Conservation (phyloP, 2,888 invertebrate genomes). For the Drosophila monieri region DNA sequence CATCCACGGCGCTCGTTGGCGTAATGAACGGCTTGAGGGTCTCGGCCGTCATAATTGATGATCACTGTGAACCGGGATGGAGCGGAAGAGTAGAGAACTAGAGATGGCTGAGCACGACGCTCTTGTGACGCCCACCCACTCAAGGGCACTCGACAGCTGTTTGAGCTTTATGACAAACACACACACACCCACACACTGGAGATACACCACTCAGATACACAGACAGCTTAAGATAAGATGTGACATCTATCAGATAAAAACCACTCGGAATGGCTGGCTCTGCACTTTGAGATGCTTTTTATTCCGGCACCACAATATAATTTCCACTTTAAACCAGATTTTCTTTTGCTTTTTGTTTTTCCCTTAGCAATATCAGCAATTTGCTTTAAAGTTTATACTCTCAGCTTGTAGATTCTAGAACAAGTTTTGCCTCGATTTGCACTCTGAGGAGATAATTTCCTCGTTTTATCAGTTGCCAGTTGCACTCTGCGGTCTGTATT, state of each 20-base stretch:
- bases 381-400: too few species aligned
- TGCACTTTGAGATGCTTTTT: constrained; percentile 20
- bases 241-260: constrained; percentile 30
- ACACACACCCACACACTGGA: constrained; percentile 8
- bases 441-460: constrained; percentile 27
- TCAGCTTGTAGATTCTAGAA: constrained; percentile 17
- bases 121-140: constrained; percentile 14
- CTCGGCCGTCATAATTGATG: constrained; percentile 82
- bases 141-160: constrained; percentile 43
- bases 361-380: too few species aligned
- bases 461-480: constrained; percentile 37
- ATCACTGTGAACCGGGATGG: constrained; percentile 10
- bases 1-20: constrained; percentile 75
- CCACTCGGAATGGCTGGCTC: constrained; percentile 5
- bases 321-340: constrained; percentile 22
- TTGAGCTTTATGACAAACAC: constrained; percentile 17
- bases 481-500: constrained; percentile 15
- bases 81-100: constrained; percentile 14
- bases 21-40: constrained; percentile 83
- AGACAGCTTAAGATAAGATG: constrained; percentile 28
- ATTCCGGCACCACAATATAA: constrained; percentile 4
- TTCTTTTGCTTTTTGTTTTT: constrained; percentile 27
- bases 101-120: neutral
- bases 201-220: neutral
- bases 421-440: constrained; percentile 33